Evolutionary conservation across 2,888 invertebrate species (phyloP), one percentile per base, ranked within the genome.

Genomic region (Nebria brevicollis): DNA sequence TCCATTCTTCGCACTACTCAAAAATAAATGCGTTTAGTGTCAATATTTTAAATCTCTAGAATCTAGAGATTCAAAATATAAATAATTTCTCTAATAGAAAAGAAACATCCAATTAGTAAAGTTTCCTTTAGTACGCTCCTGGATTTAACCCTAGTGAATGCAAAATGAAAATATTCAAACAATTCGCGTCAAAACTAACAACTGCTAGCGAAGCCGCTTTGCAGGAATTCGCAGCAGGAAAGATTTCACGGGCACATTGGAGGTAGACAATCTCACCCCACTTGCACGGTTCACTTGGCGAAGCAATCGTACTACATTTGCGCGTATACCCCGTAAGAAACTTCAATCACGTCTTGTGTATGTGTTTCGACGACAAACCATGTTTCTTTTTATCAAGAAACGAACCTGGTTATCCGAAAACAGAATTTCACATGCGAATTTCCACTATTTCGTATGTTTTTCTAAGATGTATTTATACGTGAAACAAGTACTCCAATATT

Each of bases 151-250:
- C 2, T 54, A 54, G 54, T 54, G 54, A 11, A 54, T 1, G 54
- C 54, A 54, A 54, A 54, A 54, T 54, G 54, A 54, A 54, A 54
- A 54, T 13, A 54, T 54, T 54, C 54, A 54, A 54, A 54, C 54
- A 54, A 54, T 54, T 54, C 54, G 54, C 54, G 54, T 54, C 54
- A 54, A 54, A 54, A 54, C 54, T 54, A 54, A 54, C 54, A 54
- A 54, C 54, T 13, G 54, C 54, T 54, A 13, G 54, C 6, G 13
- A 54, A 54, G 11, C 11, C 54, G 54, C 54, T 54, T 54, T 54
- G 54, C 54, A 54, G 54, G 54, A 54, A 54, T 54, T 54, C 54
- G 13, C 54, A 54, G 54, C 54, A 54, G 54, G 54, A 54, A 8
- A 54, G 54, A 54, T 54, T 54, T 54, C 54, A 54, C 54, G 54